Base-by-base conservation (phyloP, 1,140 invertebrate genomes). In the Diorhabda carinulata region DNA sequence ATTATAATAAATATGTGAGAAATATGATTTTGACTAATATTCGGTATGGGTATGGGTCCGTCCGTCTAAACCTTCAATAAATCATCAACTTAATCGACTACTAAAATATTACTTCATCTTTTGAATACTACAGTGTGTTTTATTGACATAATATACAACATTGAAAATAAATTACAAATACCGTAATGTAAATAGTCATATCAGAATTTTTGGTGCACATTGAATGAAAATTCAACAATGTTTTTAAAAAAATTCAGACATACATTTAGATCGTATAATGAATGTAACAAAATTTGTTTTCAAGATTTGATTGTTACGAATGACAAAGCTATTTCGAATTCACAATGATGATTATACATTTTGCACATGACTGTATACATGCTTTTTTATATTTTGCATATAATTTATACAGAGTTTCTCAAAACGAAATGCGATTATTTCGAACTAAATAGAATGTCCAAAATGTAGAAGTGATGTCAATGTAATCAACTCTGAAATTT, bases 321-420 rank as follows among this genome's bases (percentile, higher is more conserved):
- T 52, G 47, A 52, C 47, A 52, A 52, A 52, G 47, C 47, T 52
- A 52, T 52, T 52, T 52, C n/a, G 47, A 52, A 52, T 52, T 4
- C 47, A 52, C 47, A 52, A 52, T 52, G 45, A 52, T 52, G 47
- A 62, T 61, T 45, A 68, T 68, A 74, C 64, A 71, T 74, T 76
- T 73, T 76, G 74, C 74, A 77, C 74, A 73, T 72, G 66, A 74
- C 72, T 75, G 73, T 77, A 77, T 74, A 78, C 66, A 76, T 71
- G 77, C 77, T 79, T 79, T 78, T 76, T 77, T 76, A 77, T 76
- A 76, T 77, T 77, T 78, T 73, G 76, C 78, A 72, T 74, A 68
- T 72, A 74, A 71, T 74, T 73, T 70, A 70, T 70, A 68, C 47
- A 68, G 47, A 7, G 25, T 60, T 40, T 62, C 41, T 41, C 43